Evolutionary conservation across 2,888 invertebrate species (phyloP).

Genomic region (Eurytoma californica): DNA sequence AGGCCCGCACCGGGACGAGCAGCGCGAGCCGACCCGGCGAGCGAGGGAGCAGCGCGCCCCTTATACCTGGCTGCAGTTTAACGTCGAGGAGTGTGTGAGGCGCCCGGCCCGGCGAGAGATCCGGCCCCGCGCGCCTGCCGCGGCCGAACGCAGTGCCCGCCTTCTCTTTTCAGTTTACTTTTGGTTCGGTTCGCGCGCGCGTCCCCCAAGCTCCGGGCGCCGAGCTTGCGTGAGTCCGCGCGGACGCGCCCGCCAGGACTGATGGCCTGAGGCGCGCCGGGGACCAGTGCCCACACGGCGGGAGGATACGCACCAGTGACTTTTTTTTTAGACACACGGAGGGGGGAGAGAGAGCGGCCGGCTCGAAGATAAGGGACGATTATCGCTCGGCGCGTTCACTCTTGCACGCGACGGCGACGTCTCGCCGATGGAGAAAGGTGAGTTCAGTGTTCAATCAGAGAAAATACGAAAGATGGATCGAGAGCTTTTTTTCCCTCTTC

Average conservation of each 20-base stretch:
- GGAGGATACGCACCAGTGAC: neutral
- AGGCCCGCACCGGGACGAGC: neutral
- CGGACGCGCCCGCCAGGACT: no score
- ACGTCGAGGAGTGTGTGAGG: no score
- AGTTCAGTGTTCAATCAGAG: constrained; percentile 28
- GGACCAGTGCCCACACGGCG: neutral
- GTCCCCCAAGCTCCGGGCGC: no score
- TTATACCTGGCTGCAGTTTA: neutral
- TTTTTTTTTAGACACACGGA: neutral
- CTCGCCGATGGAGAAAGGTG: constrained; percentile 54
- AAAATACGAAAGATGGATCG: constrained; percentile 7
- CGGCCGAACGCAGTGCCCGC: no score
- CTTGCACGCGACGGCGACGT: constrained; percentile 28
- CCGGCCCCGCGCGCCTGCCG: no score
- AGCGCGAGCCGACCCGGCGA: no score
- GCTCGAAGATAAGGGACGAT: constrained; percentile 18
- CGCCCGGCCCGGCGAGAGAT: no score
- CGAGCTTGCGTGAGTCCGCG: no score
- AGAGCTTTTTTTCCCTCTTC: constrained; percentile 2
- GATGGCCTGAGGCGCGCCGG: neutral
- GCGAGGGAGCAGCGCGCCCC: neutral
- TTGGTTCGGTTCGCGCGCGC: no score
- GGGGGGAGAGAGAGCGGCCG: neutral
- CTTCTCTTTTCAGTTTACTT: no score
- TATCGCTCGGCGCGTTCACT: constrained; percentile 24